Base-by-base conservation (phyloP, 2,797 vertebrate genomes). In the Sardinella longiceps region DNA sequence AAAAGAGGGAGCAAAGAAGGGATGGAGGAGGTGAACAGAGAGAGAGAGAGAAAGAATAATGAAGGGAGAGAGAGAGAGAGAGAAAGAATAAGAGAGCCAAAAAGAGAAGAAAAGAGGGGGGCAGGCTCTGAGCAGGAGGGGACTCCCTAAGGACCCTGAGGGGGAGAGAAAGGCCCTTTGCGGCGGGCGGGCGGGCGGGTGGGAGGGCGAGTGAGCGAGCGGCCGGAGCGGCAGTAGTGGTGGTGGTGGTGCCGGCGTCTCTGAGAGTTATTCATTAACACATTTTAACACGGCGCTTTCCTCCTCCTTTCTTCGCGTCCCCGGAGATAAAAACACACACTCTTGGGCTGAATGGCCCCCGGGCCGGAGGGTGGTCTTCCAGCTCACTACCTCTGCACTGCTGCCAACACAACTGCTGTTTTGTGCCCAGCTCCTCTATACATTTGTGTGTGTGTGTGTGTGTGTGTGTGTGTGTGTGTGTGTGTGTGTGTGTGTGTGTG, bases 311-410 rank as follows among this genome's bases (percentile, higher is more conserved):
- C 87, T 92, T 88, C 82, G 83, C 83, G 86, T 81, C 90, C 60
- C 89, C 83, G 86, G 88, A 93, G 91, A 92, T 89, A 90, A 90
- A 93, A 92, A 93, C 87, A 89, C 90, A 90, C 90, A 89, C 88
- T 89, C 87, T 84, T 85, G 30, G 88, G 87, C 89, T 94, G 87
- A 93, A 94, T 91, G 90, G 91, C 84, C 87, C 85, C 82, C 88
- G 89, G 88, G 89, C 90, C 90, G 88, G 90, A 92, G 92, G 94
- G 92, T 91, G 92, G 93, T 93, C 92, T 91, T 91, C 90, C 91
- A 92, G 87, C 89, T 90, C 91, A 90, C 86, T 90, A 90, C 90
- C 85, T 89, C 89, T 85, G 80, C 84, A 82, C 81, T 25, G 50
- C 50, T 58, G 74, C 81, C 82, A 81, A 85, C 74, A 82, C 30